phyloP scores from a whole-genome alignment of 2,888 invertebrate species.

The Podotricha telesiphe region DNA sequence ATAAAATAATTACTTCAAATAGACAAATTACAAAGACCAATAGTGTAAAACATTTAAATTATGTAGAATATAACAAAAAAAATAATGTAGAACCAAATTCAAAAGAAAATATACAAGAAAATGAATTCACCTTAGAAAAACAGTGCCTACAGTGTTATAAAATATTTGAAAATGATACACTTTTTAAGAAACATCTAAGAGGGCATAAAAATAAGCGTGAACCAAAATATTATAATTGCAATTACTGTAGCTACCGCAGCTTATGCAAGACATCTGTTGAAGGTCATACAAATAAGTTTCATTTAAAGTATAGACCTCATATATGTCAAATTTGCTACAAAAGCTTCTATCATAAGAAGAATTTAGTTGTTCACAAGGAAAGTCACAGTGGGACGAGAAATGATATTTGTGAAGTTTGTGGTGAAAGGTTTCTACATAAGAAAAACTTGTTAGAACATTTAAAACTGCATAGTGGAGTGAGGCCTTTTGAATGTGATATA shows the following conservation, averaged over 20 bases:
- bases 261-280: constrained; percentile 57
- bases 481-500: constrained; percentile 59
- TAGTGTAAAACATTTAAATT: background rate
- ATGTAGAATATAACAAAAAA: constrained; percentile 3
- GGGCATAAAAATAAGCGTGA: constrained; percentile 42
- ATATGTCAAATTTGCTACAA: constrained; percentile 59
- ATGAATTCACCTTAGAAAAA: constrained; percentile 49
- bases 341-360: constrained; percentile 63
- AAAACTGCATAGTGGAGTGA: constrained; percentile 58
- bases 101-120: constrained; percentile 34
- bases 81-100: constrained; percentile 9
- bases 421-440: constrained; percentile 57
- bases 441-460: constrained; percentile 62
- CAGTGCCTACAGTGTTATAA: constrained; percentile 58
- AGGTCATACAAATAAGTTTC: constrained; percentile 62
- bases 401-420: constrained; percentile 63
- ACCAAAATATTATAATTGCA: constrained; percentile 51
- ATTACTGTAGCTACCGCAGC: constrained; percentile 55
- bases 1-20: constrained; percentile 20
- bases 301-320: constrained; percentile 57
- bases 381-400: constrained; percentile 55
- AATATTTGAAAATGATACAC: constrained; percentile 53
- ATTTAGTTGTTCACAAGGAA: constrained; percentile 56
- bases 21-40: constrained; percentile 20
- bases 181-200: constrained; percentile 47